Evolutionary conservation across 1,140 invertebrate species (phyloP).

Genomic region (Coelopa frigida): DNA sequence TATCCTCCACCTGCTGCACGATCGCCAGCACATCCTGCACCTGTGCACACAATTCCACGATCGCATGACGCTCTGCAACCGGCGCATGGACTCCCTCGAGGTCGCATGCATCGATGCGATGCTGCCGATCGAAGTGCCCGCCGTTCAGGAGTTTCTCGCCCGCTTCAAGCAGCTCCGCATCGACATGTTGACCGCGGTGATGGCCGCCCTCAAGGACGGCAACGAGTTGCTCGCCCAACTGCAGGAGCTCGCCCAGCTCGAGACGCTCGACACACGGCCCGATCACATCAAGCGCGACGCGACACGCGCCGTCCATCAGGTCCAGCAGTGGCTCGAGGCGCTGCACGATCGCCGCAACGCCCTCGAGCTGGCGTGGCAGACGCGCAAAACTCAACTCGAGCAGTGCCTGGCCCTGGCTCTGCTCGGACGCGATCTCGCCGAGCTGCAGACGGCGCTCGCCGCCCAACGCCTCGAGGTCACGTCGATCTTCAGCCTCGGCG

Average conservation of each 20-base stretch:
- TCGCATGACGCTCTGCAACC: slow-evolving; percentile 60
- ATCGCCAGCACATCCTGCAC: slow-evolving; percentile 69
- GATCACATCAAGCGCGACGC: slow-evolving; percentile 58
- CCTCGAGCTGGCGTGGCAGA: slow-evolving; percentile 67
- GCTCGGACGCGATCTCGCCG: slow-evolving; percentile 63
- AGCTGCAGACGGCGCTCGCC: slow-evolving; percentile 56
- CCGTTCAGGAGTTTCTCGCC: slow-evolving; percentile 56
- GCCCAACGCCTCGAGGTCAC: slow-evolving; percentile 33
- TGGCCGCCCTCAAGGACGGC: slow-evolving; percentile 71
- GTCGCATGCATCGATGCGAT: slow-evolving; percentile 56
- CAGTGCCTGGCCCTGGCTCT: slow-evolving; percentile 70
- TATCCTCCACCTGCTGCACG: slow-evolving; percentile 71
- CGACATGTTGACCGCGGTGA: slow-evolving; percentile 66
- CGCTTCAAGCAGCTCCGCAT: slow-evolving; percentile 59
- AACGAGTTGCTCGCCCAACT: slow-evolving; percentile 65
- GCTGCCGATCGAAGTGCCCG: slow-evolving; percentile 60
- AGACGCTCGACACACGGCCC: slow-evolving; percentile 67
- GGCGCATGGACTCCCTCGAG: slow-evolving; percentile 62
- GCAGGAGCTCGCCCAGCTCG: slow-evolving; percentile 57
- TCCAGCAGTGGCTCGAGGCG: slow-evolving; percentile 67
- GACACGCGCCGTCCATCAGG: slow-evolving; percentile 58
- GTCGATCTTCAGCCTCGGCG: slow-evolving; percentile 46
- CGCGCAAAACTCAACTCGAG: slow-evolving; percentile 62
- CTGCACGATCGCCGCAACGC: slow-evolving; percentile 68
- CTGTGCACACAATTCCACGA: slow-evolving; percentile 68